Evolutionary conservation across 2,888 invertebrate genomes (phyloP), one percentile per base, ranked within the genome.

Genomic region (Thelaira solivaga): DNA sequence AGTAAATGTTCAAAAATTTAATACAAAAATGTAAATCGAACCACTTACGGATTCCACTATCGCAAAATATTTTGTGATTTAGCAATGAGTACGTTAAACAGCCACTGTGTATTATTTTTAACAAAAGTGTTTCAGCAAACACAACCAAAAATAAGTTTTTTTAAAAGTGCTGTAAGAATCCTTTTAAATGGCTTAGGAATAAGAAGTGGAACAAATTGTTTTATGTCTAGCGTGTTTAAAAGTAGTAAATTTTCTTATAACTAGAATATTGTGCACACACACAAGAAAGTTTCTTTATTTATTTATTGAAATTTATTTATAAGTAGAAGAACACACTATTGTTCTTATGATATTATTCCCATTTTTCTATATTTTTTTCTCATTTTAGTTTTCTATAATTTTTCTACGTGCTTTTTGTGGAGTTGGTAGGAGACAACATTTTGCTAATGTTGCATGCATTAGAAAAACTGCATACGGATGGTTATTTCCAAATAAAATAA

Each of bases 221-320:
- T 41, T 13, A n/a, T 59, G 57, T 41, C 16, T 62, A 34, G 36
- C 62, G 47, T 62, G 62, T 24, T 47, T 18, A n/a, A 36, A 26
- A 36, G 18, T 34, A 47, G 36, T 49, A 34, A 24, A 22, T 62
- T 47, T 62, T 62, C 24, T 13, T 36, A 16, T 36, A 36, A 62
- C 36, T 36, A 36, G 36, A 16, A 39, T 49, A 36, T 49, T 62
- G 24, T 49, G 53, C 34, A 22, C 26, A 16, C 24, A 55, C n/a
- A n/a, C n/a, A n/a, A n/a, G n/a, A n/a, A 57, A 45, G 34, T 55
- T 34, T 26, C n/a, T 11, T 57, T 68, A 36, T 68, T 43, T 53
- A 53, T 31, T 68, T 68, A 57, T 34, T 67, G 18, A 34, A 68
- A 39, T 64, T 26, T 64, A 18, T 51, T 64, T 39, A 11, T 29